phyloP scores from a whole-genome alignment of 2,797 vertebrate species.

The Poeciliopsis infans region DNA sequence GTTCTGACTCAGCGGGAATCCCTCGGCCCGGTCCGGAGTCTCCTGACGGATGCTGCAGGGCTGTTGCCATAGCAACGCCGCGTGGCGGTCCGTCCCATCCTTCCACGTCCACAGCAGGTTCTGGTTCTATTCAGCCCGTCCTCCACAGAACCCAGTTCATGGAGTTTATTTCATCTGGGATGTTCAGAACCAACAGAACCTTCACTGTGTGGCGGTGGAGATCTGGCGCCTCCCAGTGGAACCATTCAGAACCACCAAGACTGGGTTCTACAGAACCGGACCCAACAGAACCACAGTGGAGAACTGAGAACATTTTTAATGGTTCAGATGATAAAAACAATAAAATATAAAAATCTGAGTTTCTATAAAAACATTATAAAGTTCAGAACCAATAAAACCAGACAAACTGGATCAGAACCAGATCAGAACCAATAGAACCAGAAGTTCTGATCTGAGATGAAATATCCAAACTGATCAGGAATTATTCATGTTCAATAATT shows the following conservation, averaged over 20 bases:
- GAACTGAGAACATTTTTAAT: neutral
- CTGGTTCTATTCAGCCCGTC: neutral
- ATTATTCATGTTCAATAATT: too few relatives aligned
- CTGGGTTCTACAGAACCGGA: neutral
- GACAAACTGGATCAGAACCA: neutral
- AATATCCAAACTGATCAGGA: too few relatives aligned
- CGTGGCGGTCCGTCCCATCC: neutral
- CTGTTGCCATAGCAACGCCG: constrained; percentile 5
- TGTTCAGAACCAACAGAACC: neutral
- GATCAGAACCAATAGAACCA: neutral
- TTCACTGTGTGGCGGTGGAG: neutral
- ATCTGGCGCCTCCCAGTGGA: neutral
- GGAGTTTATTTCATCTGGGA: neutral
- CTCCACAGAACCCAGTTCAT: neutral
- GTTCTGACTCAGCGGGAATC: constrained; percentile 37
- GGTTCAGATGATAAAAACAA: neutral
- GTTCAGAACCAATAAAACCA: neutral
- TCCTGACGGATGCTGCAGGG: neutral
- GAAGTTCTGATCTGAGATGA: neutral
- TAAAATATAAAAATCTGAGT: neutral
- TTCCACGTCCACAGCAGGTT: neutral
- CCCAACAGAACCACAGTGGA: neutral
- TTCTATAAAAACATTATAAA: neutral
- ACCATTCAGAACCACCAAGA: neutral
- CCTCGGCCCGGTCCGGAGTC: constrained; percentile 18